A percentile compares a stretch with the other conserved stretches of the same genome.
phyloP scores from a whole-genome alignment of 2,113 vertebrate genomes.

The Nothoprocta pentlandii region DNA sequence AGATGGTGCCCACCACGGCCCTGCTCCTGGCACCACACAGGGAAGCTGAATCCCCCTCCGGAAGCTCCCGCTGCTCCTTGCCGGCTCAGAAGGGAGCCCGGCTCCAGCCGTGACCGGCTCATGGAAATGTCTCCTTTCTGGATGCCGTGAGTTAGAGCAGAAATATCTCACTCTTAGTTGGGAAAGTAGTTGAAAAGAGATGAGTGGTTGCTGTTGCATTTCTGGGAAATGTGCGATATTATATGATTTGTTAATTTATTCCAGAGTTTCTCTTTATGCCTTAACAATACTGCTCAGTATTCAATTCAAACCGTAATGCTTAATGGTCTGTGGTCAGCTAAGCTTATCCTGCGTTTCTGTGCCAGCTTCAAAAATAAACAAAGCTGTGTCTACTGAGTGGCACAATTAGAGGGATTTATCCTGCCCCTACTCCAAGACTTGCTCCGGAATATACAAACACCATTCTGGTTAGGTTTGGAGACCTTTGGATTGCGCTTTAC shows the following conservation, averaged over 20 bases:
- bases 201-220: slow-evolving; percentile 35
- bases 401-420: background rate
- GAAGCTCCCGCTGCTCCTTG: background rate
- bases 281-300: slow-evolving; percentile 68
- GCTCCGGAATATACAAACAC: background rate
- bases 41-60: background rate
- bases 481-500: background rate
- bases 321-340: slow-evolving; percentile 49
- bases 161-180: slow-evolving; percentile 38
- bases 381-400: slow-evolving; percentile 17
- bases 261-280: slow-evolving; percentile 54
- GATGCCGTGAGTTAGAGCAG: background rate
- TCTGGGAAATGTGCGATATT: slow-evolving; percentile 54
- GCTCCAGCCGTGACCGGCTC: background rate
- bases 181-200: slow-evolving; percentile 23
- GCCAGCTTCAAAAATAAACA: slow-evolving; percentile 58
- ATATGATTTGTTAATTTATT: slow-evolving; percentile 53
- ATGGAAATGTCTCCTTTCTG: background rate
- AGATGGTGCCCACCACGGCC: background rate
- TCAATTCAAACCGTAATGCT: slow-evolving; percentile 39
- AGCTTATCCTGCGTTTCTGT: slow-evolving; percentile 7
- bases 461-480: background rate
- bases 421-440: slow-evolving; percentile 1
- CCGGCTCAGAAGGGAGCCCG: background rate
- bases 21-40: background rate